Evolutionary conservation across 2,797 vertebrate species (phyloP).

Genomic region (Hapalemur alaotrensis): DNA sequence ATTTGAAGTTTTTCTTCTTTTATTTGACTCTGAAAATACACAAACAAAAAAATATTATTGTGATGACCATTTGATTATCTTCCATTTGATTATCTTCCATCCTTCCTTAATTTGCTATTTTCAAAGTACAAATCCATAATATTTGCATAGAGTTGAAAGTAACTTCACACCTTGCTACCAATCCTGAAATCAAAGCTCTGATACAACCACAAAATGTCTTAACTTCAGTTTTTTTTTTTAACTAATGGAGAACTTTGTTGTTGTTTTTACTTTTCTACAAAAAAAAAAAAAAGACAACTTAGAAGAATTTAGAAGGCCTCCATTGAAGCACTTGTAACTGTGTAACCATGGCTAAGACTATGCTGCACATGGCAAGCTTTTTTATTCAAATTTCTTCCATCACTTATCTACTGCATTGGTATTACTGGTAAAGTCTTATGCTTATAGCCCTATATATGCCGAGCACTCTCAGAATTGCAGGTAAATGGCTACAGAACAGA

Average conservation of each 20-base stretch:
- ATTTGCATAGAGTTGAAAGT: not conserved
- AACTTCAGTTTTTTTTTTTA: not conserved
- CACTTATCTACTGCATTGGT: not conserved
- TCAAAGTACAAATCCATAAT: not conserved
- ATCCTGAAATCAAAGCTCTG: not conserved
- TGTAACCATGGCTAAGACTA: not conserved
- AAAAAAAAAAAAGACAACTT: not conserved
- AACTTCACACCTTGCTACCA: not conserved
- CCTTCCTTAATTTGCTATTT: conserved; percentile 27
- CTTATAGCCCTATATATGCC: not conserved
- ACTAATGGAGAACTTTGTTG: not conserved
- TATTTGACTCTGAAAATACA: conserved; percentile 27
- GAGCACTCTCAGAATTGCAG: not conserved
- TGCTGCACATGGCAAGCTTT: not conserved
- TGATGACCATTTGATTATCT: not conserved
- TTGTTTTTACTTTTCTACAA: not conserved
- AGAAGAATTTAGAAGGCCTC: not conserved
- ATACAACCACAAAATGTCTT: not conserved
- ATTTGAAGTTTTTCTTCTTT: conserved; percentile 30
- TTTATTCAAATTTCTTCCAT: not conserved
- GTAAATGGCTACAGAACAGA: not conserved
- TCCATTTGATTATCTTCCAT: not conserved
- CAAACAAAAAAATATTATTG: conserved; percentile 4
- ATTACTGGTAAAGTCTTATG: not conserved
- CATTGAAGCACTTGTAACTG: not conserved